Evolutionary conservation across 2,113 vertebrate species (phyloP).

Genomic region (Ceyx margarethae): DNA sequence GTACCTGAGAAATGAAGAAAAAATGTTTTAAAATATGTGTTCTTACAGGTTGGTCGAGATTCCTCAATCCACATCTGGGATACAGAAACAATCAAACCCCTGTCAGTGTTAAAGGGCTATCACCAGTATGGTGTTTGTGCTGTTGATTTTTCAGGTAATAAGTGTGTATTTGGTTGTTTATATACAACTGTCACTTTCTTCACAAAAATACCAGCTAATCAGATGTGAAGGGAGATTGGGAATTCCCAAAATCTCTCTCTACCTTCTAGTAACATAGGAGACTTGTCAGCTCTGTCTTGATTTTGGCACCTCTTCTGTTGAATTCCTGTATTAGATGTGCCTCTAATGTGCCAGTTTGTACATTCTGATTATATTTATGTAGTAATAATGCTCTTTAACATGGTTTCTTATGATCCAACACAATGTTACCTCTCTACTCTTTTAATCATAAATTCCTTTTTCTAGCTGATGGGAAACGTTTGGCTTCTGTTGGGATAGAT

Average conservation of each 20-base stretch:
- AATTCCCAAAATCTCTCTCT: background rate
- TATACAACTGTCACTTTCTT: background rate
- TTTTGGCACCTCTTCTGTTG: background rate
- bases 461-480: slow-evolving; percentile 92
- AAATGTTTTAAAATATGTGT: background rate
- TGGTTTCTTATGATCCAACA: background rate
- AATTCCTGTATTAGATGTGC: background rate
- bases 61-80: slow-evolving; percentile 96
- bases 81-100: slow-evolving; percentile 90
- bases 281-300: background rate
- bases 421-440: slow-evolving; percentile 26
- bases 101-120: slow-evolving; percentile 93
- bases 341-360: background rate
- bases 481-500: slow-evolving; percentile 94
- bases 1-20: background rate
- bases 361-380: background rate
- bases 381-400: background rate
- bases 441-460: slow-evolving; percentile 49
- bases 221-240: background rate
- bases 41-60: slow-evolving; percentile 91
- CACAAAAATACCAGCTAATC: background rate
- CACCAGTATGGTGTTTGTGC: slow-evolving; percentile 94
- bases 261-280: background rate
- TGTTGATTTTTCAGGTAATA: slow-evolving; percentile 96
- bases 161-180: slow-evolving; percentile 38